Evolutionary conservation across 1,140 invertebrate species (phyloP).

Genomic region (Drosophila tropicalis): DNA sequence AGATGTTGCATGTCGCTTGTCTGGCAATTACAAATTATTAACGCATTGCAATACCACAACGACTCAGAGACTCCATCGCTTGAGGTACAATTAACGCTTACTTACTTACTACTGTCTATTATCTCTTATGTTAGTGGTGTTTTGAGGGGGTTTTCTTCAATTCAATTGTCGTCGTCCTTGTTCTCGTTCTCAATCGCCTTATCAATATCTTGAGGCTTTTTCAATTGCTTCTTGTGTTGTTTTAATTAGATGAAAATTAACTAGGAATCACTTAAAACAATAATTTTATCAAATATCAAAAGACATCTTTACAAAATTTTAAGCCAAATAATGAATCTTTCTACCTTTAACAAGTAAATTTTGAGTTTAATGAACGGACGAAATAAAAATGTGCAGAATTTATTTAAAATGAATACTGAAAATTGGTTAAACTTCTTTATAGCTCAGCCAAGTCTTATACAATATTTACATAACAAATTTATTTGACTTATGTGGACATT

Average conservation of each 20-base stretch:
- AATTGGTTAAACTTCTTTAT: too few relatives aligned
- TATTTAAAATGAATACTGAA: too few relatives aligned
- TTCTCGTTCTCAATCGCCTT: neutral
- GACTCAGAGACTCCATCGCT: conserved; percentile 53
- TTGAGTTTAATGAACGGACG: too few relatives aligned
- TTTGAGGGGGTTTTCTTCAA: conserved; percentile 63
- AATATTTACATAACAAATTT: too few relatives aligned
- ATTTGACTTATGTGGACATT: too few relatives aligned
- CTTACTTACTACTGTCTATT: conserved; percentile 70
- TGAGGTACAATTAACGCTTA: conserved; percentile 78
- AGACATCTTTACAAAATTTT: neutral
- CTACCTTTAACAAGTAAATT: too few relatives aligned
- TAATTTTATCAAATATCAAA: neutral
- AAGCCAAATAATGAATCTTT: too few relatives aligned
- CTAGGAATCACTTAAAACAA: neutral
- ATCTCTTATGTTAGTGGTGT: conserved; percentile 40
- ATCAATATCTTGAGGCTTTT: conserved; percentile 66
- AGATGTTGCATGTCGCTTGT: conserved; percentile 37
- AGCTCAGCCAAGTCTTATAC: too few relatives aligned
- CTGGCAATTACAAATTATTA: conserved; percentile 73
- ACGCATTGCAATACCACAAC: conserved; percentile 6
- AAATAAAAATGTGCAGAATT: too few relatives aligned
- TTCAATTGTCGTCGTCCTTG: conserved; percentile 52
- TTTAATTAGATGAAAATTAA: neutral
- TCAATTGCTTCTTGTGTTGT: neutral